These are phyloP conservation scores for Leuciscus idus DNA, from an alignment of 2,113 vertebrate species.

Conservation along the genomic window DNA sequence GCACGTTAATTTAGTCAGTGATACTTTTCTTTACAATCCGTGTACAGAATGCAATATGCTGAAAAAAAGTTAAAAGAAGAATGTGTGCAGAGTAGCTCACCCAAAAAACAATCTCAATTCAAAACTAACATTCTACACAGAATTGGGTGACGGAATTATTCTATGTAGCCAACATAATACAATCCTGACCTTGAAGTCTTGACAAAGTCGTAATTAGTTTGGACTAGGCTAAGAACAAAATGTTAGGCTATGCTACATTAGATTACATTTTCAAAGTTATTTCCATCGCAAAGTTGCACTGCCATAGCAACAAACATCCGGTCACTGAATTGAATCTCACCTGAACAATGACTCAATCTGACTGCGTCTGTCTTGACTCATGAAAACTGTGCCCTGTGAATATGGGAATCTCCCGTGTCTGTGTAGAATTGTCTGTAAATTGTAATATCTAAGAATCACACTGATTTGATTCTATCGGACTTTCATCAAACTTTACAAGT, in stretches of 20 bases:
- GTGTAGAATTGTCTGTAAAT: background rate
- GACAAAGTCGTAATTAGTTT: too few species aligned
- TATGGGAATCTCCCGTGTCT: background rate
- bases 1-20: too few species aligned
- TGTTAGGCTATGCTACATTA: too few species aligned
- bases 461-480: background rate
- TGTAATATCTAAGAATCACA: background rate
- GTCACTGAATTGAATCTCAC: background rate
- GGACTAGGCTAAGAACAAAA: too few species aligned
- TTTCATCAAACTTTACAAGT: background rate
- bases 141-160: too few species aligned
- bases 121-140: too few species aligned
- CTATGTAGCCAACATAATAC: too few species aligned
- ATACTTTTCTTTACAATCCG: background rate
- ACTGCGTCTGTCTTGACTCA: slow-evolving; percentile 1
- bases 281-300: background rate
- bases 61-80: background rate
- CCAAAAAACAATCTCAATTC: too few species aligned
- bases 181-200: too few species aligned
- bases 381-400: too few species aligned
- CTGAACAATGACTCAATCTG: background rate
- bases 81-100: background rate
- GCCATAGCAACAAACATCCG: slow-evolving; percentile 40
- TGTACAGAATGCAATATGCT: background rate
- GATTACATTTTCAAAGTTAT: background rate